Evolutionary conservation across 2,797 vertebrate species (phyloP).

Genomic region (Sus cebifrons): DNA sequence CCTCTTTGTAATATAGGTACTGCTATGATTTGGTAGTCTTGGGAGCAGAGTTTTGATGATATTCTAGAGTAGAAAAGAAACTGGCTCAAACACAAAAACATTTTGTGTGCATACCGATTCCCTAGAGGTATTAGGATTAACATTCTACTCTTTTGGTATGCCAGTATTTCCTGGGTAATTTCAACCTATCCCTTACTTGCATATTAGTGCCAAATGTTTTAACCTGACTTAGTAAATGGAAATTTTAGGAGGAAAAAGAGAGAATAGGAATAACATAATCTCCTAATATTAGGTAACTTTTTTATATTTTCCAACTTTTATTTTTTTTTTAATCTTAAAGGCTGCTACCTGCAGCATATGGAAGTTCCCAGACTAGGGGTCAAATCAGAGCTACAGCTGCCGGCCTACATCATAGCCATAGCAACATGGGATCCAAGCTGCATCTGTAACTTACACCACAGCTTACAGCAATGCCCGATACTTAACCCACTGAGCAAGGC

Average conservation of each 20-base stretch:
- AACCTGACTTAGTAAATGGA: neutral
- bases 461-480: too few species aligned
- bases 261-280: neutral
- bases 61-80: constrained; percentile 56
- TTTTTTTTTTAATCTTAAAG: too few species aligned
- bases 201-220: constrained; percentile 32
- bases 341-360: too few species aligned
- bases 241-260: neutral
- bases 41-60: neutral
- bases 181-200: constrained; percentile 28
- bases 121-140: neutral
- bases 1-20: neutral
- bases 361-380: too few species aligned
- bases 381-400: too few species aligned
- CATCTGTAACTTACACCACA: too few species aligned
- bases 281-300: constrained; percentile 41
- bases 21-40: neutral
- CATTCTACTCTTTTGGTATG: neutral
- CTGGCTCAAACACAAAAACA: neutral
- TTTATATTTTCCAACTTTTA: neutral
- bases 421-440: too few species aligned
- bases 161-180: constrained; percentile 19
- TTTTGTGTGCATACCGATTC: constrained; percentile 38
- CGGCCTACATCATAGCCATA: too few species aligned
- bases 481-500: too few species aligned